phyloP scores from a whole-genome alignment of 2,797 vertebrate genomes.

The Malacoctenus gilli region DNA sequence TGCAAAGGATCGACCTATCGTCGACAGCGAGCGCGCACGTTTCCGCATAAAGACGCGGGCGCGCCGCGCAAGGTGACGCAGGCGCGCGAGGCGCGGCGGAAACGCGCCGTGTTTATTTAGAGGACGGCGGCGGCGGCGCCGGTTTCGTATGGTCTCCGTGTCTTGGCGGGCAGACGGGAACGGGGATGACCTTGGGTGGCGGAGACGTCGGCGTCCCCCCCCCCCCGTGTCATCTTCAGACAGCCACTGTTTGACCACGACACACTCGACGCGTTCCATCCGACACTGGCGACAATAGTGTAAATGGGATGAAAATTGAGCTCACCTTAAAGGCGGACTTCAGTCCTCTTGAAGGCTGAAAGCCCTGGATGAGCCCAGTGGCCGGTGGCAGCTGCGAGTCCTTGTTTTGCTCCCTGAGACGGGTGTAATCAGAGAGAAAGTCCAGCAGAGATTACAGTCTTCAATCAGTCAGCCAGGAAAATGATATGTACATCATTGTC shows the following conservation, averaged over 20 bases:
- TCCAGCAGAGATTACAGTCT: constrained; percentile 87
- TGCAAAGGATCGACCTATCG: constrained; percentile 81
- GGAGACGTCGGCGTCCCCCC: constrained; percentile 71
- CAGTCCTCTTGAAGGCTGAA: constrained; percentile 84
- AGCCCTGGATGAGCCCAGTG: constrained; percentile 81
- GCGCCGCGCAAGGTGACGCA: constrained; percentile 73
- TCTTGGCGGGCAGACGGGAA: constrained; percentile 56
- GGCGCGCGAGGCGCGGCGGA: constrained; percentile 47
- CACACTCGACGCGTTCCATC: constrained; percentile 75
- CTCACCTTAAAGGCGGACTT: constrained; percentile 83
- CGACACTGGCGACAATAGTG: constrained; percentile 80
- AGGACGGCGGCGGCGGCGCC: constrained; percentile 21
- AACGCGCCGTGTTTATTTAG: too few relatives aligned
- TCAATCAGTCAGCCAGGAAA: constrained; percentile 87
- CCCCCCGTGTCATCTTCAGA: constrained; percentile 75
- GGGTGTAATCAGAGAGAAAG: constrained; percentile 86
- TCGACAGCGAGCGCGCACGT: constrained; percentile 80
- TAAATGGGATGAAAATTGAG: constrained; percentile 86
- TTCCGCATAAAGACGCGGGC: constrained; percentile 76
- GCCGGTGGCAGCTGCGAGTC: constrained; percentile 79
- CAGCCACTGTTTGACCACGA: constrained; percentile 79
- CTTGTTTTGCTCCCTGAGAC: constrained; percentile 84
- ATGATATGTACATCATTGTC: constrained; percentile 89
- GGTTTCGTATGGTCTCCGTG: constrained; percentile 60
- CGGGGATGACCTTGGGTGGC: constrained; percentile 79